phyloP scores from a whole-genome alignment of 1,140 invertebrate genomes.

The Orchesella cincta region DNA sequence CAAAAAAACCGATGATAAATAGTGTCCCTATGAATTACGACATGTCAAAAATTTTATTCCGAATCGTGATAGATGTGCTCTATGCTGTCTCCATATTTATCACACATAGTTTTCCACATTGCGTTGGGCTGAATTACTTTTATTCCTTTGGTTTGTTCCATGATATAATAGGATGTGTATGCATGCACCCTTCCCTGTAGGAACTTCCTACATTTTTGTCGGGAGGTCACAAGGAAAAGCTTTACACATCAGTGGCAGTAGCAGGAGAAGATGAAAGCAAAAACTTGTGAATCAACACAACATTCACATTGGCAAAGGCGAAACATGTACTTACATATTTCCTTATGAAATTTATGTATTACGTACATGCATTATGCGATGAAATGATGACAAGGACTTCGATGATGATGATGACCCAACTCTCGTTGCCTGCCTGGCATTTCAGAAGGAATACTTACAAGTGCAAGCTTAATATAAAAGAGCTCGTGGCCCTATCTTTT shows the following conservation, averaged over 20 bases:
- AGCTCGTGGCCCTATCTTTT: constrained; percentile 15
- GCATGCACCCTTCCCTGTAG: background rate
- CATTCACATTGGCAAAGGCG: background rate
- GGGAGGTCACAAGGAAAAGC: constrained; percentile 9
- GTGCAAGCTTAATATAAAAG: background rate
- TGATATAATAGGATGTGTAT: background rate
- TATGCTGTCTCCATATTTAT: constrained; percentile 45
- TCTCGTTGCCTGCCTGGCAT: background rate
- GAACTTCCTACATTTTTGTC: constrained; percentile 4
- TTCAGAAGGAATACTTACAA: constrained; percentile 2
- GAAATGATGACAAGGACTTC: constrained; percentile 9
- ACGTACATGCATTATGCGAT: constrained; percentile 4
- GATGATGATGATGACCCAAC: constrained; percentile 25
- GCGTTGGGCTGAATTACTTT: background rate
- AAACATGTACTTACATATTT: too few relatives aligned
- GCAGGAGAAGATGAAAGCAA: background rate
- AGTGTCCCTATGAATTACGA: constrained; percentile 37
- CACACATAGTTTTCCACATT: constrained; percentile 36
- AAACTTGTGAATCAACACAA: too few relatives aligned
- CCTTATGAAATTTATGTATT: constrained; percentile 8
- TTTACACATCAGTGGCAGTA: background rate
- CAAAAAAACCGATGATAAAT: constrained; percentile 44
- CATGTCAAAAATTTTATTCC: constrained; percentile 50
- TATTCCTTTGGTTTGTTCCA: background rate
- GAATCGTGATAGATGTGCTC: constrained; percentile 47